These are phyloP conservation scores for Chrysomela aeneicollis DNA, from an alignment of 2,888 invertebrate species.

Conservation along the genomic window DNA sequence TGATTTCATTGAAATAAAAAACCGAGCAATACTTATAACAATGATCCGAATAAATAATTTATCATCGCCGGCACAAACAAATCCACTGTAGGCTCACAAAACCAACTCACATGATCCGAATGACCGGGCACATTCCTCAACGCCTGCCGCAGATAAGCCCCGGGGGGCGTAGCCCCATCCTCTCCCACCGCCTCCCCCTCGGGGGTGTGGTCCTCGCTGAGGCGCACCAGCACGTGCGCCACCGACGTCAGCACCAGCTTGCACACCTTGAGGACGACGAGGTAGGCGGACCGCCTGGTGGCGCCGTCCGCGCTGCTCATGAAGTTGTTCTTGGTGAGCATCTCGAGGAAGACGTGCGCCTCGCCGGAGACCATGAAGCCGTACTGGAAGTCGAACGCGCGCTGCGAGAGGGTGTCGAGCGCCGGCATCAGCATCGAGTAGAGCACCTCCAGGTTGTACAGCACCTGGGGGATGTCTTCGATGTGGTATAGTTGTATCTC, in stretches of 20 bases:
- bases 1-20: too few relatives aligned
- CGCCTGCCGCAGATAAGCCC: slow-evolving; percentile 78
- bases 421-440: slow-evolving; percentile 94
- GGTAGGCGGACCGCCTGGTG: slow-evolving; percentile 76
- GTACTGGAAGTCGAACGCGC: slow-evolving; percentile 73
- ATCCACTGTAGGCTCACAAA: too few relatives aligned
- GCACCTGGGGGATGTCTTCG: slow-evolving; percentile 69
- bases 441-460: slow-evolving; percentile 72
- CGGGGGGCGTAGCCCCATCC: slow-evolving; percentile 59
- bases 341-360: slow-evolving; percentile 75
- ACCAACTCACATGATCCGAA: slow-evolving; percentile 83
- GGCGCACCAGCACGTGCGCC: slow-evolving; percentile 76
- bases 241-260: slow-evolving; percentile 89
- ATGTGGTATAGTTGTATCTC: not conserved
- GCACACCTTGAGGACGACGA: slow-evolving; percentile 86
- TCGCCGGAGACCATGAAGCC: slow-evolving; percentile 74
- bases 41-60: too few relatives aligned
- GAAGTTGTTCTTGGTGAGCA: slow-evolving; percentile 87
- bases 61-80: too few relatives aligned
- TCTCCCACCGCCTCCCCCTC: slow-evolving; percentile 55
- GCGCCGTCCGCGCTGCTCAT: slow-evolving; percentile 80
- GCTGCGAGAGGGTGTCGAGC: slow-evolving; percentile 77
- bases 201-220: slow-evolving; percentile 60
- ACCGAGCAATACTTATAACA: too few relatives aligned
- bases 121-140: slow-evolving; percentile 84